Conservation (phyloP, 64 coral and sea anemone species). For the Pachyseris speciosa region DNA sequence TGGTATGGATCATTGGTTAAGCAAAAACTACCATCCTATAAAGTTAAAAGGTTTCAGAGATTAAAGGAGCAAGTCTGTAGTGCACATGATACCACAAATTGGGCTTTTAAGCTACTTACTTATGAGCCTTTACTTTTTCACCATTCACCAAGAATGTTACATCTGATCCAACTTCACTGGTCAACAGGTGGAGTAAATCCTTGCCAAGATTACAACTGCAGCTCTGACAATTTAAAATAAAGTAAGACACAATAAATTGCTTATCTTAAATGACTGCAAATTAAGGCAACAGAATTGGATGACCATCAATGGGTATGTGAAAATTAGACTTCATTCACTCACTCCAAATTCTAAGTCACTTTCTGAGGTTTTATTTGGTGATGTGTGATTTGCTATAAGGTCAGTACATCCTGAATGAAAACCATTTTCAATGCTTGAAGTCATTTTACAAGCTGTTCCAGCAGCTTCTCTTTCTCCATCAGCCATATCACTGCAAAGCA, state of each 20-base stretch:
- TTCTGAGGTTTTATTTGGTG: not conserved
- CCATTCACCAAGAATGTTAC: conserved; percentile 65
- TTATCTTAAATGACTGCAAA: no score
- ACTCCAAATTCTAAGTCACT: conserved; percentile 2
- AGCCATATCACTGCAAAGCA: not conserved
- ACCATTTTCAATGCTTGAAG: not conserved
- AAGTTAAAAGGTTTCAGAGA: no score
- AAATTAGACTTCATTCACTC: not conserved
- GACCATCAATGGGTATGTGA: no score
- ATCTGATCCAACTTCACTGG: conserved; percentile 62
- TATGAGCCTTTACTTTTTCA: conserved; percentile 78
- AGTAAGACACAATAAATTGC: no score
- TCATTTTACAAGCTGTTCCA: not conserved
- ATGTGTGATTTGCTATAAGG: not conserved
- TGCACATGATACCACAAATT: no score
- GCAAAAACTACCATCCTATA: no score
- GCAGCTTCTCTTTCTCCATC: not conserved
- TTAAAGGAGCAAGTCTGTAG: no score
- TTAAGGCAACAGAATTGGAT: no score
- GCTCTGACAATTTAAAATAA: not conserved
- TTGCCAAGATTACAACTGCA: conserved; percentile 74
- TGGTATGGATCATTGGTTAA: no score
- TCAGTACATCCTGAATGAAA: not conserved
- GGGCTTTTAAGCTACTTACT: conserved; percentile 53
- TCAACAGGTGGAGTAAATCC: conserved; percentile 66